Percentiles rank a stretch among this genome's conserved stretches.
Evolutionary conservation across 2,113 vertebrate genomes (phyloP).

Genomic region (Elephas maximus): DNA sequence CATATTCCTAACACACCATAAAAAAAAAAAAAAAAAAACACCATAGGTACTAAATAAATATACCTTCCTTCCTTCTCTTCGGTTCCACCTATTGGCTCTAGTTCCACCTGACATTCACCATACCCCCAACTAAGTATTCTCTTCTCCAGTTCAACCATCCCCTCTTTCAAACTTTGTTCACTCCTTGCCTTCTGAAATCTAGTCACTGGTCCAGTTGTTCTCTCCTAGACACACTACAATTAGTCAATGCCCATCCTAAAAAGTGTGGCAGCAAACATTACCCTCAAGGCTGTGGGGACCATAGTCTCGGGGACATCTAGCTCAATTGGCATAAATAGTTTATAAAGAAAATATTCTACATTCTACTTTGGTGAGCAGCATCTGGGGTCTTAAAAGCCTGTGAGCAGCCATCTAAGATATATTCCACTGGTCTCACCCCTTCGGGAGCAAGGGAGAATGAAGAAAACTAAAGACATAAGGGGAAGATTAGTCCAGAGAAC

Average conservation of each 20-base stretch:
- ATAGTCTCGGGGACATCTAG: too few relatives aligned
- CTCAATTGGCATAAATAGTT: too few relatives aligned
- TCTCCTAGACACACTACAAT: neutral
- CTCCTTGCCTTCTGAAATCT: neutral
- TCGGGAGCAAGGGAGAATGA: too few relatives aligned
- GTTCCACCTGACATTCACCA: neutral
- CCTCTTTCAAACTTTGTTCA: neutral
- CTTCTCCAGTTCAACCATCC: neutral
- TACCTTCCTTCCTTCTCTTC: neutral
- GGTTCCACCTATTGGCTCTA: neutral
- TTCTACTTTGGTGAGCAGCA: too few relatives aligned
- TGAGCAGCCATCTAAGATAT: too few relatives aligned
- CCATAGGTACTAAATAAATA: neutral
- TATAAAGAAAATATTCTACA: too few relatives aligned
- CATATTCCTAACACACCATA: neutral
- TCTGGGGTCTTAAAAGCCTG: too few relatives aligned
- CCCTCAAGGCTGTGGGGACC: neutral
- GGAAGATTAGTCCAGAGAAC: too few relatives aligned
- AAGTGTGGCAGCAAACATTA: neutral
- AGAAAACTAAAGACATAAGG: too few relatives aligned
- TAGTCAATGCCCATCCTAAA: neutral
- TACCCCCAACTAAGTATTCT: neutral
- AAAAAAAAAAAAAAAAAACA: too few relatives aligned
- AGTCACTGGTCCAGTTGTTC: neutral
- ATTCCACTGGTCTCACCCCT: too few relatives aligned